Evolutionary conservation across 2,888 invertebrate genomes (phyloP).

Genomic region (Drepanosiphum platanoidis): DNA sequence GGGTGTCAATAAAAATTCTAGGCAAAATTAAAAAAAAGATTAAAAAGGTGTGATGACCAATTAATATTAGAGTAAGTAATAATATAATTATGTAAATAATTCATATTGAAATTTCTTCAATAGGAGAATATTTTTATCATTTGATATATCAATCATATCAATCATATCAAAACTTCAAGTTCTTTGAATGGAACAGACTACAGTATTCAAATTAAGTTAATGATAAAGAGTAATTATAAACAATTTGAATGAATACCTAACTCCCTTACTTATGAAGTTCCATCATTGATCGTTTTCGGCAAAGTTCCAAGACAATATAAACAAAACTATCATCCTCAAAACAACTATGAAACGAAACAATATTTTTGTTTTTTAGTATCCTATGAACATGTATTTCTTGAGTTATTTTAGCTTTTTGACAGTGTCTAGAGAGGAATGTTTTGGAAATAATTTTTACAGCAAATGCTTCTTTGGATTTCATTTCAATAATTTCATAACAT

Average conservation of each 20-base stretch:
- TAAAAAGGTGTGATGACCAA: no score
- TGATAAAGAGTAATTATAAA: no score
- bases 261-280: constrained; percentile 65
- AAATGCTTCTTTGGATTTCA: constrained; percentile 79
- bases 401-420: constrained; percentile 96
- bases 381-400: constrained; percentile 97
- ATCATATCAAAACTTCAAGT: no score
- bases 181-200: no score
- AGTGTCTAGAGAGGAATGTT: constrained; percentile 87
- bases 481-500: constrained; percentile 95
- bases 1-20: no score
- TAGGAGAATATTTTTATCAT: no score
- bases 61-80: no score
- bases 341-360: constrained; percentile 93
- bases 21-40: no score
- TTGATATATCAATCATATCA: no score
- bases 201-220: no score
- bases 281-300: constrained; percentile 77
- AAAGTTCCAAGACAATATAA: constrained; percentile 71
- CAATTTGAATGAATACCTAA: neutral
- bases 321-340: constrained; percentile 70
- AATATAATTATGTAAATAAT: no score
- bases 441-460: constrained; percentile 99
- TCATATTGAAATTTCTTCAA: no score
- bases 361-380: constrained; percentile 85